Conservation (phyloP, 2,113 vertebrate species). For the Opisthocomus hoazin region DNA sequence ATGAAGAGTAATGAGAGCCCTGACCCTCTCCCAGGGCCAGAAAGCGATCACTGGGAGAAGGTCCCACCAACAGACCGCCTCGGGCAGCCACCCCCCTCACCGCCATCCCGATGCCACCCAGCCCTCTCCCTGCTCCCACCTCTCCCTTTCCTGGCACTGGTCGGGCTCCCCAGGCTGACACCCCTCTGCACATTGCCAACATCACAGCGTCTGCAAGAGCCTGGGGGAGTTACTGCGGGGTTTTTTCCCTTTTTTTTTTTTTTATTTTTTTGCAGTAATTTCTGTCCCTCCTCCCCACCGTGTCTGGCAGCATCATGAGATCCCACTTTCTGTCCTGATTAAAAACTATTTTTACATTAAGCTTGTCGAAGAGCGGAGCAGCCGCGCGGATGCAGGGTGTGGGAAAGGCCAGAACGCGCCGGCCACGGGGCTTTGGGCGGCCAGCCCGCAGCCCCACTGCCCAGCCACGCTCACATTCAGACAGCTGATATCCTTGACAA, state of each 20-base stretch:
- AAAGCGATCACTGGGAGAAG: background rate
- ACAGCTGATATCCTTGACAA: background rate
- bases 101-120: accelerated
- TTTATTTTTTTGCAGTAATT: background rate
- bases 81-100: background rate
- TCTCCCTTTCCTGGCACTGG: accelerated
- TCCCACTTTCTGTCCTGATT: background rate
- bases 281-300: background rate
- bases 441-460: background rate
- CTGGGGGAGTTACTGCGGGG: accelerated
- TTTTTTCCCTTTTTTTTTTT: no score
- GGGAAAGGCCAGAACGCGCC: background rate
- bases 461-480: no score
- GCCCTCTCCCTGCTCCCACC: background rate
- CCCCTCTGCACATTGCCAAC: accelerated
- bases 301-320: background rate
- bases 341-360: background rate
- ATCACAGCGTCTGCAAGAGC: background rate
- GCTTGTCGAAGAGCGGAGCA: background rate
- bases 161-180: background rate
- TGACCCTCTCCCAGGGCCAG: background rate
- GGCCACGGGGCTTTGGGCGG: background rate
- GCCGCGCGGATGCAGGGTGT: accelerated
- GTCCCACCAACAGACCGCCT: background rate
- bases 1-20: background rate